Conservation (phyloP, 2,113 vertebrate genomes). For the Rynchops niger region DNA sequence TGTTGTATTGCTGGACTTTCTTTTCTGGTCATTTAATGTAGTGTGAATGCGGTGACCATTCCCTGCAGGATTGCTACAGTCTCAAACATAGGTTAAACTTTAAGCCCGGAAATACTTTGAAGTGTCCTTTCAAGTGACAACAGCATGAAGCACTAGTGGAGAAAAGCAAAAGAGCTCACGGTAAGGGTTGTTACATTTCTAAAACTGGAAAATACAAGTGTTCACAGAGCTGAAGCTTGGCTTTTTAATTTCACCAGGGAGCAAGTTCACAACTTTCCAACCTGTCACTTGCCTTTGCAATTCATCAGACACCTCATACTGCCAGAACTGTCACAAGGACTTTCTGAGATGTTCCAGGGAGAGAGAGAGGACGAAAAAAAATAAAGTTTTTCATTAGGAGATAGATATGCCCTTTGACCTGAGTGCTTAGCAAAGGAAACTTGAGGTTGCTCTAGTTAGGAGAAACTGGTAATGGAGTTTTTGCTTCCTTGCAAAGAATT, state of each 20-base stretch:
- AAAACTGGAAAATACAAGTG: constrained; percentile 6
- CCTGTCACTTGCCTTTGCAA: neutral
- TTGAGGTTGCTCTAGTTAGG: neutral
- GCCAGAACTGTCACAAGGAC: neutral
- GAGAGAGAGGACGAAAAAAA: neutral
- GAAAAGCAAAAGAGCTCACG: neutral
- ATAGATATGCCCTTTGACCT: neutral
- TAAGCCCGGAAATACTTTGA: neutral
- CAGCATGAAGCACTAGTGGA: neutral
- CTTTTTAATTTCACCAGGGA: constrained; percentile 44
- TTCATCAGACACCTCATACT: neutral
- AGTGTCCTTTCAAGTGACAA: neutral
- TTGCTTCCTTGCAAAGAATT: neutral
- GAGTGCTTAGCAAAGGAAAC: neutral
- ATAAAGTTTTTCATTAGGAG: neutral
- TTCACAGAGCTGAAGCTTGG: neutral
- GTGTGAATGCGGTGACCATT: neutral
- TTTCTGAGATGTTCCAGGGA: neutral
- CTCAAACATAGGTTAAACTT: neutral
- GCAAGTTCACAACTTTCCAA: constrained; percentile 18
- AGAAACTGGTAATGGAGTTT: neutral
- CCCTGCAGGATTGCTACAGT: neutral
- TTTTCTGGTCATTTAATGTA: neutral
- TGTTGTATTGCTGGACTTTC: neutral
- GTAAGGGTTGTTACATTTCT: neutral